Evolutionary conservation across 2,113 vertebrate genomes (phyloP).

Genomic region (Xiphophorus hellerii): DNA sequence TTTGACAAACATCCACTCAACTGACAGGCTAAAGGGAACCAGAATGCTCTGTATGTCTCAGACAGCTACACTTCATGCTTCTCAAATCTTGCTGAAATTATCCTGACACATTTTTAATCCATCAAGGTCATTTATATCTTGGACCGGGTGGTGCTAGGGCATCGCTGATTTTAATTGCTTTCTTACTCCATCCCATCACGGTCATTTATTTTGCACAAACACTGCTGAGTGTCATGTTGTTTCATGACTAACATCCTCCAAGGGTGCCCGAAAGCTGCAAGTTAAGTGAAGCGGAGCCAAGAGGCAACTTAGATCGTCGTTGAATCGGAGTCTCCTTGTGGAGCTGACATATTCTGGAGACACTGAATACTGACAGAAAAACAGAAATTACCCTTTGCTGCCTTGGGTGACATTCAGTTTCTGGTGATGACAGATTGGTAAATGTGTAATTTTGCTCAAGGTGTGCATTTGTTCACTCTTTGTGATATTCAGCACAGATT

Average conservation of each 20-base stretch:
- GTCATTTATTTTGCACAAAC: conserved; percentile 29
- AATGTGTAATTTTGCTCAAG: conserved; percentile 29
- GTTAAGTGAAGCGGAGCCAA: conserved; percentile 24
- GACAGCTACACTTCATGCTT: conserved; percentile 10
- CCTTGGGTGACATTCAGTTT: conserved; percentile 11
- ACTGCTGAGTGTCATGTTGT: conserved; percentile 41
- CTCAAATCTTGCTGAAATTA: conserved; percentile 27
- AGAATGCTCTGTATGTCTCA: conserved; percentile 9
- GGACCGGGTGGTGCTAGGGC: conserved; percentile 6
- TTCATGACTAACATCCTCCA: conserved; percentile 58
- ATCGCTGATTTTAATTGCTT: conserved; percentile 67
- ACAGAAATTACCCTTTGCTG: conserved; percentile 26
- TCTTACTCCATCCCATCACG: conserved; percentile 33
- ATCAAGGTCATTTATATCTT: conserved; percentile 61
- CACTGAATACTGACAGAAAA: conserved; percentile 11
- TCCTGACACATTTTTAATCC: conserved; percentile 37
- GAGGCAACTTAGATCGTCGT: conserved; percentile 33
- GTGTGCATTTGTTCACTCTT: conserved; percentile 13
- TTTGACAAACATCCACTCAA: background rate
- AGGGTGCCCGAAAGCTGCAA: conserved; percentile 38
- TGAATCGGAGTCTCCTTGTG: conserved; percentile 8
- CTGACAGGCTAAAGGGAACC: background rate
- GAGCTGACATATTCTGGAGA: conserved; percentile 25
- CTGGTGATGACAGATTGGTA: conserved; percentile 7
- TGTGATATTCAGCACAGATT: conserved; percentile 5